A percentile compares a stretch with the other conserved stretches of the same genome.
phyloP scores from a whole-genome alignment of 2,888 invertebrate species.

The Spodoptera exigua region DNA sequence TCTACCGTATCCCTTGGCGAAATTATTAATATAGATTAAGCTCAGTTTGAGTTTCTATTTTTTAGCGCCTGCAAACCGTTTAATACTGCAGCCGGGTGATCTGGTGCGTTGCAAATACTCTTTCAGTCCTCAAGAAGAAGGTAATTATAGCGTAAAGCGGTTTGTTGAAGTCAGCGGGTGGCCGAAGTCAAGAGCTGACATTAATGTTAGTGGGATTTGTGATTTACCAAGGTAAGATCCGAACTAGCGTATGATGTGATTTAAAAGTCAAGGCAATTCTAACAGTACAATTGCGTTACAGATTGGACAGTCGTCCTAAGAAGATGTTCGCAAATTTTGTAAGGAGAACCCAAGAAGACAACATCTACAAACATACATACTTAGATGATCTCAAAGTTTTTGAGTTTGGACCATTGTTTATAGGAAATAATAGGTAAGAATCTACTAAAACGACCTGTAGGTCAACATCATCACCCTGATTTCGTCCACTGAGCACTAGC shows the following conservation, averaged over 20 bases:
- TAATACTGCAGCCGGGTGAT: constrained; percentile 80
- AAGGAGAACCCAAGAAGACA: constrained; percentile 77
- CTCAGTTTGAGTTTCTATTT: constrained; percentile 9
- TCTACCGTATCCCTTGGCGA: no score
- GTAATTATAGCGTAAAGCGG: constrained; percentile 77
- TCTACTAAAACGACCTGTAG: neutral
- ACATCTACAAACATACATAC: constrained; percentile 80
- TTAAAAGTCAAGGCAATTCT: no score
- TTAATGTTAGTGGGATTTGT: constrained; percentile 78
- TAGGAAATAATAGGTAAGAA: constrained; percentile 75
- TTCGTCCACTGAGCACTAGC: no score
- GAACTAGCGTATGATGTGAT: no score
- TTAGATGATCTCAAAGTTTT: constrained; percentile 82
- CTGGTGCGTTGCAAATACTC: constrained; percentile 83
- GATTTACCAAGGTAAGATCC: constrained; percentile 81
- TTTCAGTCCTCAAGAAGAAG: constrained; percentile 80
- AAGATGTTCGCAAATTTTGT: constrained; percentile 85
- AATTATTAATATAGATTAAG: no score
- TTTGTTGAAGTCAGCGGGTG: constrained; percentile 84
- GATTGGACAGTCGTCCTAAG: constrained; percentile 83
- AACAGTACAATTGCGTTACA: constrained; percentile 54
- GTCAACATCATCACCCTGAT: no score
- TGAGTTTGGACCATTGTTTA: constrained; percentile 84
- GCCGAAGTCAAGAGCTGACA: constrained; percentile 80
- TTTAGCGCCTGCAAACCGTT: constrained; percentile 68